Percentiles rank a stretch among this genome's conserved stretches.
phyloP scores from a whole-genome alignment of 1,140 invertebrate species.

The Calosoma granatense region DNA sequence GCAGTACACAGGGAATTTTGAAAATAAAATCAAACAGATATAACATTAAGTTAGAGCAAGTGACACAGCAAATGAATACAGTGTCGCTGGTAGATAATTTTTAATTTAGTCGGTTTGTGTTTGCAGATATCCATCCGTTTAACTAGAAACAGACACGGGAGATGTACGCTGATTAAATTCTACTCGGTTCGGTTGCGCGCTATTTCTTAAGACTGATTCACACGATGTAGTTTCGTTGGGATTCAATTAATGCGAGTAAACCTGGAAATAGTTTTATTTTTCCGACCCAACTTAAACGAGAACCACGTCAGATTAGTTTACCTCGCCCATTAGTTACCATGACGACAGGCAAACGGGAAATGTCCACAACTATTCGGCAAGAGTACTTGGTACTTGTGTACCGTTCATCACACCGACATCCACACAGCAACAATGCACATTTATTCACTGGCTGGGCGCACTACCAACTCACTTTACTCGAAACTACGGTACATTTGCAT shows the following conservation, averaged over 20 bases:
- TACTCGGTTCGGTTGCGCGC: not conserved
- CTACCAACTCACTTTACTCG: no score
- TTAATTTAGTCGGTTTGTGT: no score
- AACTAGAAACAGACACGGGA: no score
- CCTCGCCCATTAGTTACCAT: not conserved
- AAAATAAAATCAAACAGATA: no score
- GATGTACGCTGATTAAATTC: not conserved
- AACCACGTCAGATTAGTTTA: not conserved
- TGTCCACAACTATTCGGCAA: not conserved
- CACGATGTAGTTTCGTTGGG: not conserved
- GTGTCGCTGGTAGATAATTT: no score
- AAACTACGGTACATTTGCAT: no score
- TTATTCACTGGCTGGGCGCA: not conserved
- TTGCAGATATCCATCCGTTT: no score
- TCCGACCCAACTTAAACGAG: not conserved
- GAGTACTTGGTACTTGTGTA: not conserved
- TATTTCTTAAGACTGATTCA: not conserved
- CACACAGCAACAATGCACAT: not conserved
- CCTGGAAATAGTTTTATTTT: not conserved
- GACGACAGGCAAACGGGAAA: not conserved
- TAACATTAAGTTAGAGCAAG: no score
- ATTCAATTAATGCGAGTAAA: not conserved
- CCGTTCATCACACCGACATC: not conserved
- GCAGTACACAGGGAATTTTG: no score
- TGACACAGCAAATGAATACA: no score